These are phyloP conservation scores for Thera britannica DNA, from an alignment of 2,888 invertebrate species.

Conservation along the genomic window DNA sequence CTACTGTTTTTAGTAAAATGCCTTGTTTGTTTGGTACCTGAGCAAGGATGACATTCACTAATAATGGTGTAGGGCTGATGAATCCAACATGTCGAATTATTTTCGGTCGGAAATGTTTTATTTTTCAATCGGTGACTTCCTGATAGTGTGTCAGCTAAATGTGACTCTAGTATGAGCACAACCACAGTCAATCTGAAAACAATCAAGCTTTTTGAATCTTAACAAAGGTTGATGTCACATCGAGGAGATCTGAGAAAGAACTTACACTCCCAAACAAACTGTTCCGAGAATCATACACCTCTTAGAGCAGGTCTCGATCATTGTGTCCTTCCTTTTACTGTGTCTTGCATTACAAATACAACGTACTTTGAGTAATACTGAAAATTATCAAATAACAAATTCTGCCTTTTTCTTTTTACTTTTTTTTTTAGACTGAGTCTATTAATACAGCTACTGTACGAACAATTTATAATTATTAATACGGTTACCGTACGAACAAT, in stretches of 20 bases:
- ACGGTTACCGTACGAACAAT: too few species aligned
- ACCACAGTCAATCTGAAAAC: slow-evolving; percentile 90
- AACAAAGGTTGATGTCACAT: too few species aligned
- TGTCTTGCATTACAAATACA: not conserved
- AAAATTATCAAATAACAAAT: too few species aligned
- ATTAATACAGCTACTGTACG: too few species aligned
- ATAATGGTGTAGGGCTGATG: slow-evolving; percentile 89
- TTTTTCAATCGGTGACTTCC: slow-evolving; percentile 86
- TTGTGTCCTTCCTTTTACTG: slow-evolving; percentile 54
- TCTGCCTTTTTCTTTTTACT: too few species aligned
- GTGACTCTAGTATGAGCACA: slow-evolving; percentile 92
- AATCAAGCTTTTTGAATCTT: not conserved
- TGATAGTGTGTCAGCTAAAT: slow-evolving; percentile 78
- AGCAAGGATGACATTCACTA: slow-evolving; percentile 93
- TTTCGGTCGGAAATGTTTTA: slow-evolving; percentile 88
- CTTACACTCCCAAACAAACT: slow-evolving; percentile 90
- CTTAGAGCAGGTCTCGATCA: slow-evolving; percentile 94
- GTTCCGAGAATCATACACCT: slow-evolving; percentile 93
- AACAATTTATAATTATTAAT: too few species aligned
- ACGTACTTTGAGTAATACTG: not conserved
- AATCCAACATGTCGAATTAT: slow-evolving; percentile 91
- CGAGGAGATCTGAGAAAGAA: slow-evolving; percentile 41
- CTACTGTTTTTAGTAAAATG: not conserved
- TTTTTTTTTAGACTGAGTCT: too few species aligned
- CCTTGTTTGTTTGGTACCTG: slow-evolving; percentile 76